phyloP scores from a whole-genome alignment of 2,113 vertebrate genomes.

The Oreochromis spilurus region DNA sequence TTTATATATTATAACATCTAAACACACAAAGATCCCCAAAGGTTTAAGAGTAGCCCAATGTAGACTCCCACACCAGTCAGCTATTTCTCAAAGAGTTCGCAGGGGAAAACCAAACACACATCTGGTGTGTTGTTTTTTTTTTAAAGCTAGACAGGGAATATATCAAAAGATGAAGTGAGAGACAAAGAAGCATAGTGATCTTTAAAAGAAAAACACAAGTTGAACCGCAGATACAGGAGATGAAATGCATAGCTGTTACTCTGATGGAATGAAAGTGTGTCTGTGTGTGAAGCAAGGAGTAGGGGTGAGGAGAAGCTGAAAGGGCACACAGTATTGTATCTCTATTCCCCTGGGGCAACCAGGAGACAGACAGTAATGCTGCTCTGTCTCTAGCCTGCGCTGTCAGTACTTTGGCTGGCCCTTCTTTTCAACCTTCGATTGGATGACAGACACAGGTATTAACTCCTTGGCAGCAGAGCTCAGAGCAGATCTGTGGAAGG shows the following conservation, averaged over 20 bases:
- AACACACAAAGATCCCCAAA: background rate
- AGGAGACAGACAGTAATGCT: constrained; percentile 8
- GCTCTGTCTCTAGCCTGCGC: background rate
- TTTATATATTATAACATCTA: background rate
- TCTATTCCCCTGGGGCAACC: background rate
- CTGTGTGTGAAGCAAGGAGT: background rate
- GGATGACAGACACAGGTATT: constrained; percentile 24
- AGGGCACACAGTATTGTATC: constrained; percentile 7
- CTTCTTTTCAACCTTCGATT: constrained; percentile 4
- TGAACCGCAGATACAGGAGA: constrained; percentile 13
- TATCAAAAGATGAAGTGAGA: background rate
- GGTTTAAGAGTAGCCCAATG: background rate
- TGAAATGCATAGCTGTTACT: constrained; percentile 23
- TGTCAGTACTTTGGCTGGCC: background rate
- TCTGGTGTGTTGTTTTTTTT: background rate
- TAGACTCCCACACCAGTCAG: background rate
- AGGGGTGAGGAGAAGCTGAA: background rate
- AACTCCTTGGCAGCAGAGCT: constrained; percentile 1
- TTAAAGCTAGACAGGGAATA: background rate
- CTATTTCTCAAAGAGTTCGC: background rate
- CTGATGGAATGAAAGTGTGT: background rate
- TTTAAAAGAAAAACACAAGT: constrained; percentile 6
- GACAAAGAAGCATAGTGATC: background rate
- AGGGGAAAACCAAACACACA: background rate
- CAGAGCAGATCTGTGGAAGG: constrained; percentile 29